Evolutionary conservation across 2,113 vertebrate genomes (phyloP).

Genomic region (Argyrosomus japonicus): DNA sequence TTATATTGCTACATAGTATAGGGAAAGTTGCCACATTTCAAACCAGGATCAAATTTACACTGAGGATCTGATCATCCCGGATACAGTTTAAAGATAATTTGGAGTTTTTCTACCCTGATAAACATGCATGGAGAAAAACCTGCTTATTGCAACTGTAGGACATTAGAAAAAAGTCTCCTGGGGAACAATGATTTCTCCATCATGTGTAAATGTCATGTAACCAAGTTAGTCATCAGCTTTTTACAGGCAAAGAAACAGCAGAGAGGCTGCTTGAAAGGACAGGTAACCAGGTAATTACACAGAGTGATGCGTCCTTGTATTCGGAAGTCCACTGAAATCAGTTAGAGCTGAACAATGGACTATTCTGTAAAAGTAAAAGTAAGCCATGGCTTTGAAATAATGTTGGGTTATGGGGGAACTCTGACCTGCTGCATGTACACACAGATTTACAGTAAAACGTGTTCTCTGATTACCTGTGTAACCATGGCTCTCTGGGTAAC

Average conservation of each 20-base stretch:
- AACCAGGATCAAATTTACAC: not conserved
- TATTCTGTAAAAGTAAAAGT: no score
- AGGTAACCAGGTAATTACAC: not conserved
- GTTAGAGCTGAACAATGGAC: no score
- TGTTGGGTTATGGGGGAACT: not conserved
- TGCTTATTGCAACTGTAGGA: not conserved
- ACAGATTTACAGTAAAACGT: not conserved
- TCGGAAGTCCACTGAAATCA: not conserved
- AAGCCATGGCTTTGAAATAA: not conserved
- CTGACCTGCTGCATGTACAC: not conserved
- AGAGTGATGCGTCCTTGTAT: not conserved
- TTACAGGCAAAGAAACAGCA: not conserved
- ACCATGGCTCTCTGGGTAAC: not conserved
- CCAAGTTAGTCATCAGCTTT: not conserved
- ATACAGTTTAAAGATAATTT: not conserved
- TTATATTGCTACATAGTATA: not conserved
- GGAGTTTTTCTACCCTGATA: not conserved
- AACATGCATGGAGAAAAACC: not conserved
- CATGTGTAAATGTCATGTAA: not conserved
- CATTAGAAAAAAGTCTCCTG: not conserved
- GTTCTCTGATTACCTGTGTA: not conserved
- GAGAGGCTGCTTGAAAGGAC: not conserved
- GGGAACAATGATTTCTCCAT: not conserved
- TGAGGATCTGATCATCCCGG: not conserved
- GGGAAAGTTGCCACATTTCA: not conserved